Percentiles rank a stretch among this genome's conserved stretches.
Evolutionary conservation across 1,140 invertebrate genomes (phyloP).

Genomic region (Muscidifurax raptorellus): DNA sequence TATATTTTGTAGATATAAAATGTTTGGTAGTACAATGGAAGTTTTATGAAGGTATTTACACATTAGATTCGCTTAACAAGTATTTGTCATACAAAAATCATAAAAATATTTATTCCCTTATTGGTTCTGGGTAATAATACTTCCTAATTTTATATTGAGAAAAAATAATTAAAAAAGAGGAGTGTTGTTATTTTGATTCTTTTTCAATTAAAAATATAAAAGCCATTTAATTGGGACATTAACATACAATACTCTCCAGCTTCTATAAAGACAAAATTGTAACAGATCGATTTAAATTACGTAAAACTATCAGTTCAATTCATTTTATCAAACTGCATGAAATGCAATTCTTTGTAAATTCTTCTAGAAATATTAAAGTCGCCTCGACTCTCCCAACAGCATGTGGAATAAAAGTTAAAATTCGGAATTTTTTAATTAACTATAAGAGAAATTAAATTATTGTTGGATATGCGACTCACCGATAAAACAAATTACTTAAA

Average conservation of each 20-base stretch:
- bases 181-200: conserved; percentile 26
- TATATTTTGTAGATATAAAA: conserved; percentile 49
- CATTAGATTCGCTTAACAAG: conserved; percentile 31
- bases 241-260: conserved; percentile 22
- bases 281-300: conserved; percentile 29
- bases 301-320: conserved; percentile 28
- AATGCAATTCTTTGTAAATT: conserved; percentile 5
- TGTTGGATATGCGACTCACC: neutral
- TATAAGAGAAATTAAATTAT: conserved; percentile 11
- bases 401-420: neutral
- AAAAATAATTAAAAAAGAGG: conserved; percentile 33
- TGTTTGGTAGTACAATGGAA: conserved; percentile 38
- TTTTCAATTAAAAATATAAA: conserved; percentile 34
- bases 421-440: neutral
- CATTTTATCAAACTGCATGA: conserved; percentile 19
- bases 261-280: conserved; percentile 20
- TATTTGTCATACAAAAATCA: conserved; percentile 33
- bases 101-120: conserved; percentile 35
- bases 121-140: conserved; percentile 29
- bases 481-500: conserved; percentile 19
- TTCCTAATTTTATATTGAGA: conserved; percentile 23
- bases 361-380: neutral
- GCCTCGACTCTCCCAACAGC: neutral
- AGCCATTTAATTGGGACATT: neutral
- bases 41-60: conserved; percentile 52